phyloP scores from a whole-genome alignment of 1,140 invertebrate species.

The Plectrocnemia conspersa region DNA sequence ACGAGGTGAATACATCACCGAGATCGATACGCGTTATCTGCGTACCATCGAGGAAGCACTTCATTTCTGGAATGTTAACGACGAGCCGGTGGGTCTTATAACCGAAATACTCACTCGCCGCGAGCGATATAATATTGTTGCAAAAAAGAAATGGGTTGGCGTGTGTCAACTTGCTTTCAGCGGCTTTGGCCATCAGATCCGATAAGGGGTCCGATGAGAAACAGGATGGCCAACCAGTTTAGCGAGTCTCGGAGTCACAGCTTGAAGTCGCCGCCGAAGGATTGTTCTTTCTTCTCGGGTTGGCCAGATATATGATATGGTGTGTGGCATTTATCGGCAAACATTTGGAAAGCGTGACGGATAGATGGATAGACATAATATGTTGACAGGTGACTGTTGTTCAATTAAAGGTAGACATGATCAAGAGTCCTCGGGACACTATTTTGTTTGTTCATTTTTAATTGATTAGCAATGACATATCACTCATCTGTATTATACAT shows the following conservation, averaged over 20 bases:
- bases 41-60: too few species aligned
- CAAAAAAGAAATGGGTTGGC: neutral
- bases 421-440: neutral
- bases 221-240: constrained; percentile 7
- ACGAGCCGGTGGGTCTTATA: too few species aligned
- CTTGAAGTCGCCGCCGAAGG: neutral
- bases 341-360: neutral
- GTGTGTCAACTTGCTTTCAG: neutral
- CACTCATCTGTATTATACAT: neutral
- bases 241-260: neutral
- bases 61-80: too few species aligned
- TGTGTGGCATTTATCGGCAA: too few species aligned
- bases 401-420: neutral
- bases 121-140: constrained; percentile 5
- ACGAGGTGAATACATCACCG: too few species aligned
- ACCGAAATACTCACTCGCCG: too few species aligned
- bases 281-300: constrained; percentile 6
- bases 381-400: neutral
- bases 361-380: neutral
- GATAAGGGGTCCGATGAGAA: neutral
- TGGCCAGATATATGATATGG: neutral
- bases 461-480: neutral
- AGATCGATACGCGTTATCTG: too few species aligned
- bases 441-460: neutral
- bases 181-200: neutral